A percentile compares a stretch with the other conserved stretches of the same genome.
phyloP scores from a whole-genome alignment of 2,797 vertebrate genomes.

The Rhinichthys osculus region DNA sequence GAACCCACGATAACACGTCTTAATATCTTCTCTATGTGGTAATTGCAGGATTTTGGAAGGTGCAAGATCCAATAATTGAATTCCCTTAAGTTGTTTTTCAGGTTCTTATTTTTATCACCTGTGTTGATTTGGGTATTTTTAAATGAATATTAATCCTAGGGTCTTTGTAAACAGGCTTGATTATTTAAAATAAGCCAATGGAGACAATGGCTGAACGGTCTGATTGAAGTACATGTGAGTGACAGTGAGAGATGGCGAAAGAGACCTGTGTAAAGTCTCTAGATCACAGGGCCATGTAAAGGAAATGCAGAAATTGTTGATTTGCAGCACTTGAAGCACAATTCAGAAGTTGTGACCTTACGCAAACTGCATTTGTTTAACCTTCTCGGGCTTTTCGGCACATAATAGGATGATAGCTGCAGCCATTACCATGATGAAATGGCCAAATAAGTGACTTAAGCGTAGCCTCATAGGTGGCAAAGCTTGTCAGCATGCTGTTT shows the following conservation, averaged over 20 bases:
- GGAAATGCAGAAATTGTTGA: background rate
- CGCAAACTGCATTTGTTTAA: constrained; percentile 77
- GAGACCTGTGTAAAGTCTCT: background rate
- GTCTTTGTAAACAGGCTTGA: constrained; percentile 58
- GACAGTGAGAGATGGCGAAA: background rate
- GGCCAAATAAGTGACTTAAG: constrained; percentile 81
- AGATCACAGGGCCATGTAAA: constrained; percentile 5
- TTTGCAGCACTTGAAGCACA: constrained; percentile 63
- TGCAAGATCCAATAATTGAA: constrained; percentile 56
- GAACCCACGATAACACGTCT: constrained; percentile 54
- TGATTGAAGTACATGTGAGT: constrained; percentile 5
- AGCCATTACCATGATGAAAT: constrained; percentile 85
- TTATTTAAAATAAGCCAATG: constrained; percentile 44
- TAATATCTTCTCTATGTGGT: constrained; percentile 59
- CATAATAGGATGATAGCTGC: constrained; percentile 76
- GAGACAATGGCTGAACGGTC: constrained; percentile 53
- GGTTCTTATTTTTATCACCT: constrained; percentile 44
- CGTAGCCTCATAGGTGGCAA: constrained; percentile 73
- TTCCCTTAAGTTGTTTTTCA: constrained; percentile 49
- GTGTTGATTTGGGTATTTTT: constrained; percentile 40
- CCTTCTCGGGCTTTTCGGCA: constrained; percentile 73
- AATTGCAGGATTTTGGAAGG: constrained; percentile 45
- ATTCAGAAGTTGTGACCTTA: constrained; percentile 72
- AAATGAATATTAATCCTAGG: constrained; percentile 54
- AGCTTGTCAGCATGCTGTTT: constrained; percentile 73